Base-by-base conservation (phyloP, 1,140 invertebrate species). In the Piezodorus guildinii region DNA sequence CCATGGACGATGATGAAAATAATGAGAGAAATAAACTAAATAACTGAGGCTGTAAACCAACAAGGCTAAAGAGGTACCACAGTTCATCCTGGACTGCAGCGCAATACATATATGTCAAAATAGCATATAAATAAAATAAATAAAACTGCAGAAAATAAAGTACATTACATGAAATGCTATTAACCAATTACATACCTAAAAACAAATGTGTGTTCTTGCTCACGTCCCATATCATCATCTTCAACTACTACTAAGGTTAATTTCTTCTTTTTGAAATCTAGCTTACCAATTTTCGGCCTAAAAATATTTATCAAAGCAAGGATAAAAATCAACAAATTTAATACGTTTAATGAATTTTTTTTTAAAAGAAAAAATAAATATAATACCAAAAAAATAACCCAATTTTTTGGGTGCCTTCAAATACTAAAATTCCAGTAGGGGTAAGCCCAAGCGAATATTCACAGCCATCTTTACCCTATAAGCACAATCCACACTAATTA, bases 371-470 rank as follows among this genome's bases (percentile, higher is more conserved):
- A 59, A 68, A 63, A 34, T 60, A 16, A 62, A 25, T 63, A 46
- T 30, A 74, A 72, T 74, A 83, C 96, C 97, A 99, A 75, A 97
- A 97, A 75, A 99, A 99, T 0, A 99, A 78, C 2, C 96, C 97
- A 70, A 99, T 98, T 78, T 98, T 98, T 72, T 92, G 88, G 58
- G 76, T 76, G 21, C 91, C 91, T 75, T 99, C 95, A 75, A 98
- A 97, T 2, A 99, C 95, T 12, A 99, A 78, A 70, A 99, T 96
- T 0, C 96, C 90, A 15, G 94, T 97, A 30, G 97, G 97, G 3
- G 96, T 99, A 5, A 99, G 76, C 0, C 96, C 97, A n/a, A 99
- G 77, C 63, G 87, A 87, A 75, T 99, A 99, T 74, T 96, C 91
- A 76, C 90, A 92, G 12, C 88, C 87, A 77, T 99, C 96, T 79